Percentiles rank a stretch among this genome's conserved stretches.
Evolutionary conservation across 2,888 invertebrate species (phyloP).

Genomic region (Morpho deidamia): DNA sequence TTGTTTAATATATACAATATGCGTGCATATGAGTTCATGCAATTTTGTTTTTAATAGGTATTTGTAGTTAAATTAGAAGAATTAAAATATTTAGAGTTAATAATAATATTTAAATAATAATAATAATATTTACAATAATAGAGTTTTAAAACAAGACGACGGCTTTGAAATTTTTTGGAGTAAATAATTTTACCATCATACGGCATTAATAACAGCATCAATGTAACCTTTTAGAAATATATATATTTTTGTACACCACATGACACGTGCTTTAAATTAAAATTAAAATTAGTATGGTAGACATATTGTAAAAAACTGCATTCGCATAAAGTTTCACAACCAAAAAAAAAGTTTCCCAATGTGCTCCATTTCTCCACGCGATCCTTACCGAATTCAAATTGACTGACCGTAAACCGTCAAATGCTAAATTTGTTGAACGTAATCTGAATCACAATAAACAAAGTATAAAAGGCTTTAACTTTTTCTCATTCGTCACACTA

Average conservation of each 20-base stretch:
- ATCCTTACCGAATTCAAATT: conserved; percentile 64
- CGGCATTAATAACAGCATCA: too few relatives aligned
- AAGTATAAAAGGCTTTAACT: conserved; percentile 61
- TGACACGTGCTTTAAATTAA: conserved; percentile 1
- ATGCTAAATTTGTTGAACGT: conserved; percentile 59
- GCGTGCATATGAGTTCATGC: too few relatives aligned
- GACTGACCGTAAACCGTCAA: conserved; percentile 63
- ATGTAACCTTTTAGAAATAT: neutral
- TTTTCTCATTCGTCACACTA: conserved; percentile 57
- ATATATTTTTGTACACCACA: neutral
- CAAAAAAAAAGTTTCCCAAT: conserved; percentile 57
- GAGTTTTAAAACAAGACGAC: too few relatives aligned
- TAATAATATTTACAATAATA: too few relatives aligned
- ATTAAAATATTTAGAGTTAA: too few relatives aligned
- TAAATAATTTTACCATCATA: too few relatives aligned
- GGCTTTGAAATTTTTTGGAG: too few relatives aligned
- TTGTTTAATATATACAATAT: too few relatives aligned
- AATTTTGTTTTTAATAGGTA: too few relatives aligned
- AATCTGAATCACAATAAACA: conserved; percentile 65
- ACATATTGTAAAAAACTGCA: conserved; percentile 20
- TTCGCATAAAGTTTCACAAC: conserved; percentile 48
- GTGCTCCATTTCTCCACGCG: conserved; percentile 70
- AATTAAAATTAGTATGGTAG: conserved; percentile 17
- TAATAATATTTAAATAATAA: too few relatives aligned
- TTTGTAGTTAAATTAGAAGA: too few relatives aligned